Conservation (phyloP, 2,113 vertebrate species). For the Rhinoderma darwinii region DNA sequence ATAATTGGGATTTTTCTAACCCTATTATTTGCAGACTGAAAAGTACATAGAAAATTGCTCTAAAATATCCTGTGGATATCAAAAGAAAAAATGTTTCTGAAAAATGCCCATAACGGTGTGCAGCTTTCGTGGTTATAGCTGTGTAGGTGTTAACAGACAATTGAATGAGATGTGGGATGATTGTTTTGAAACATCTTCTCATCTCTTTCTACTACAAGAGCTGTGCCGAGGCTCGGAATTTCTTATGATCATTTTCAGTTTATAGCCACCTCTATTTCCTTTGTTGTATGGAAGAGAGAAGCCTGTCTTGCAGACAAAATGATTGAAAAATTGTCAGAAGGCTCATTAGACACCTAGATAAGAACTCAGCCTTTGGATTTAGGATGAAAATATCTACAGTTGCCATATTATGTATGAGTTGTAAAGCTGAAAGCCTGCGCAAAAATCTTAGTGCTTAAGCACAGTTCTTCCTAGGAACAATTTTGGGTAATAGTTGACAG, state of each 20-base stretch:
- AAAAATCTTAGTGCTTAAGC: background rate
- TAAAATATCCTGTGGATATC: conserved; percentile 47
- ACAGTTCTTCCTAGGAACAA: background rate
- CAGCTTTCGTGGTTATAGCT: conserved; percentile 40
- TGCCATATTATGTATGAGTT: background rate
- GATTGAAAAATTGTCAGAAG: conserved; percentile 26
- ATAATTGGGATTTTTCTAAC: conserved; percentile 53
- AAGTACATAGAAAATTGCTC: conserved; percentile 42
- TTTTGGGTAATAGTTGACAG: too few species aligned
- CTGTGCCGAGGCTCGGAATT: conserved; percentile 3
- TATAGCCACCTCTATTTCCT: conserved; percentile 32
- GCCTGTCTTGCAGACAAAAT: conserved; percentile 27
- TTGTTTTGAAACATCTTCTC: conserved; percentile 50
- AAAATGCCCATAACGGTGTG: conserved; percentile 17
- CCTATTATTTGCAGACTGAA: conserved; percentile 43
- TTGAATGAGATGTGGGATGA: conserved; percentile 49
- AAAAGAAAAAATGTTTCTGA: conserved; percentile 23
- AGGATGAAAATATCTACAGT: background rate
- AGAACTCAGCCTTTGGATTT: background rate
- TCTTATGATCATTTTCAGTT: conserved; percentile 46
- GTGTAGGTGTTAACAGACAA: conserved; percentile 57
- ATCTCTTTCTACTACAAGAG: conserved; percentile 48
- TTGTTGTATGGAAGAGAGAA: conserved; percentile 11
- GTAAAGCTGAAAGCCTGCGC: background rate
- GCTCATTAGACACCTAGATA: conserved; percentile 29